Percentiles rank a stretch among this genome's conserved stretches.
These are phyloP conservation scores for Palloptera scutellata DNA, from an alignment of 2,888 invertebrate species.

Conservation along the genomic window DNA sequence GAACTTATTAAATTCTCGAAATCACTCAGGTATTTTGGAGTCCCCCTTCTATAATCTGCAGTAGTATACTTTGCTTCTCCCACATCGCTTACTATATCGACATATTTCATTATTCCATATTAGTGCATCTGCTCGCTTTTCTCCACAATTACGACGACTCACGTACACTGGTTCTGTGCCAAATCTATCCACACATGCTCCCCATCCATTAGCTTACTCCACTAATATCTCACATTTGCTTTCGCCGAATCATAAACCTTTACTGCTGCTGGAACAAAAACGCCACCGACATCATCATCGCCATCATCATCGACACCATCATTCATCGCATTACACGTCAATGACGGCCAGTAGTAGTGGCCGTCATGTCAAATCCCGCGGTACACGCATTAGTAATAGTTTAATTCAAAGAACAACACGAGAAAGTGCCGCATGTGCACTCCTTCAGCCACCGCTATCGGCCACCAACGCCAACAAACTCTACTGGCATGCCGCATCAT, in stretches of 20 bases:
- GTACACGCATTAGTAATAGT: conserved; percentile 58
- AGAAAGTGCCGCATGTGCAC: conserved; percentile 57
- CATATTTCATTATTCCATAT: conserved; percentile 11
- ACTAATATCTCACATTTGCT: conserved; percentile 56
- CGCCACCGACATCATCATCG: conserved; percentile 52
- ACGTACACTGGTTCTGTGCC: conserved; percentile 71
- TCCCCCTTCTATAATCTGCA: background rate
- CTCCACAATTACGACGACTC: conserved; percentile 59
- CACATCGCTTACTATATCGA: too few species aligned
- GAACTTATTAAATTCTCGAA: conserved; percentile 66
- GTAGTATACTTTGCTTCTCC: background rate
- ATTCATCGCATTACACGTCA: conserved; percentile 34
- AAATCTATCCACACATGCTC: conserved; percentile 63
- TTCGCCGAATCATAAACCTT: conserved; percentile 56
- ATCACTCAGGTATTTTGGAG: conserved; percentile 53
- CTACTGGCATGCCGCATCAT: conserved; percentile 79
- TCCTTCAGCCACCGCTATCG: conserved; percentile 72
- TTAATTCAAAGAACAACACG: conserved; percentile 58
- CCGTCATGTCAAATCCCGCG: conserved; percentile 51
- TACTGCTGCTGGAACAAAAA: conserved; percentile 53
- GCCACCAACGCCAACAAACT: conserved; percentile 58
- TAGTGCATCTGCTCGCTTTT: conserved; percentile 60
- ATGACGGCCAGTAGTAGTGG: conserved; percentile 48
- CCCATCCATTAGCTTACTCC: conserved; percentile 45
- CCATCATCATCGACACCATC: conserved; percentile 45